These are phyloP conservation scores for Gnatocerus cornutus DNA, from an alignment of 2,888 invertebrate species.

Conservation along the genomic window DNA sequence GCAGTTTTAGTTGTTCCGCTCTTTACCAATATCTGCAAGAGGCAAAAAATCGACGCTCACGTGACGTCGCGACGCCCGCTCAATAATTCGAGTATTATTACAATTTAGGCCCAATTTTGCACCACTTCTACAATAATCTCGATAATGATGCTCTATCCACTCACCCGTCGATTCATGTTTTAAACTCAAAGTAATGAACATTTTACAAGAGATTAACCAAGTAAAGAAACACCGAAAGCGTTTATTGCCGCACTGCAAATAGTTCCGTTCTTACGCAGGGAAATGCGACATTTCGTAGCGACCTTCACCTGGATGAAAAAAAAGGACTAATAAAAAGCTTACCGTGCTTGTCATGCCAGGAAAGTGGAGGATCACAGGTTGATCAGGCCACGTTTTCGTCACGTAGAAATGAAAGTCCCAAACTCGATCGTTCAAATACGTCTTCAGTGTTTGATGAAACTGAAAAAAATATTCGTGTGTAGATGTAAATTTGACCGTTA, in stretches of 20 bases:
- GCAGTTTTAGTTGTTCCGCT: constrained; percentile 36
- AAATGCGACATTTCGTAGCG: constrained; percentile 22
- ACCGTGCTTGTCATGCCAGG: constrained; percentile 92
- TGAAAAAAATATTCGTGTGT: constrained; percentile 70
- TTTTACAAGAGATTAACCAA: too few species aligned
- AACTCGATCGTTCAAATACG: constrained; percentile 89
- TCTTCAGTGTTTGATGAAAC: constrained; percentile 93
- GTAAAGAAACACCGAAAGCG: neutral
- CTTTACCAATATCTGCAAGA: constrained; percentile 43
- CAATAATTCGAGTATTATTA: constrained; percentile 51
- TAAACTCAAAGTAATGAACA: too few species aligned
- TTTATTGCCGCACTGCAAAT: neutral
- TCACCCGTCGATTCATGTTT: neutral
- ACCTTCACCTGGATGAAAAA: constrained; percentile 26
- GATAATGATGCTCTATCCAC: neutral
- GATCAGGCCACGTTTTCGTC: constrained; percentile 90
- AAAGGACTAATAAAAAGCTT: constrained; percentile 66
- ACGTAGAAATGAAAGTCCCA: constrained; percentile 95
- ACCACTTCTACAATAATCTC: constrained; percentile 8
- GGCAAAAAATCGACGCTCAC: constrained; percentile 53
- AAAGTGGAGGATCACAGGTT: constrained; percentile 88
- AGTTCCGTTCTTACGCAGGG: too few species aligned
- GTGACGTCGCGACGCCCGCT: constrained; percentile 57
- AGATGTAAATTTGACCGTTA: constrained; percentile 9
- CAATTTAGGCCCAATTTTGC: constrained; percentile 4